Conservation (phyloP, 2,113 vertebrate species). For the Ancistrus triradiatus region DNA sequence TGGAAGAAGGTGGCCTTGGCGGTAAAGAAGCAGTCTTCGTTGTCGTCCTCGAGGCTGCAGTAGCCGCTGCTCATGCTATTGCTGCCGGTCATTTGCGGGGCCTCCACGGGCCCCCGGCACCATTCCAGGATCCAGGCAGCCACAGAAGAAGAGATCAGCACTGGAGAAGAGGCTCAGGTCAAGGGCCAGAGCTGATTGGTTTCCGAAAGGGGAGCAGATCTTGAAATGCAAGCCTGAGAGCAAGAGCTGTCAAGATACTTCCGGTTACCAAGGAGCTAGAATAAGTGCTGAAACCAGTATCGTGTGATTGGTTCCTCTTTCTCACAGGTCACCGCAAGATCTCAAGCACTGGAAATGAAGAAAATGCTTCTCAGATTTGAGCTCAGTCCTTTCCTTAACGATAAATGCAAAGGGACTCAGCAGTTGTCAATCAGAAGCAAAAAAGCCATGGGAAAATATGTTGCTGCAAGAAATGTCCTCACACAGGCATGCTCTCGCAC, state of each 20-base stretch:
- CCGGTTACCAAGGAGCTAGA: not conserved
- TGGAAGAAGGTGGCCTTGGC: slow-evolving; percentile 92
- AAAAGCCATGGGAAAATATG: slow-evolving; percentile 12
- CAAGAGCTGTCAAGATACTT: slow-evolving; percentile 45
- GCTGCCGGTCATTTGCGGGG: slow-evolving; percentile 70
- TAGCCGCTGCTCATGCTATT: slow-evolving; percentile 97
- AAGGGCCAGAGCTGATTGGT: slow-evolving; percentile 27
- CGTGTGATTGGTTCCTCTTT: slow-evolving; percentile 36
- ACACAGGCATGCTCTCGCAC: not conserved
- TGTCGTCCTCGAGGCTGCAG: slow-evolving; percentile 93
- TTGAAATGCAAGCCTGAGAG: slow-evolving; percentile 56
- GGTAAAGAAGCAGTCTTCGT: slow-evolving; percentile 92
- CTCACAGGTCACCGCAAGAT: slow-evolving; percentile 18
- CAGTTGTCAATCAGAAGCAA: slow-evolving; percentile 1
- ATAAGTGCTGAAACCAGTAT: slow-evolving; percentile 37
- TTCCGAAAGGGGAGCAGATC: slow-evolving; percentile 42
- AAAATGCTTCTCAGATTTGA: not conserved
- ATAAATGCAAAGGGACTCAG: too few relatives aligned
- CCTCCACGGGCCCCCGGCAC: slow-evolving; percentile 47
- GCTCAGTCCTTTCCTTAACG: not conserved
- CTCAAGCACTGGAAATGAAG: slow-evolving; percentile 12
- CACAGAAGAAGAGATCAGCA: not conserved
- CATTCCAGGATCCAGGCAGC: slow-evolving; percentile 43
- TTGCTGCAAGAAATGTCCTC: not conserved
- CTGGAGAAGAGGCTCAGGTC: slow-evolving; percentile 48